Percentiles rank a stretch among this genome's conserved stretches.
phyloP scores from a whole-genome alignment of 2,797 vertebrate species.

The Lacerta viridis region DNA sequence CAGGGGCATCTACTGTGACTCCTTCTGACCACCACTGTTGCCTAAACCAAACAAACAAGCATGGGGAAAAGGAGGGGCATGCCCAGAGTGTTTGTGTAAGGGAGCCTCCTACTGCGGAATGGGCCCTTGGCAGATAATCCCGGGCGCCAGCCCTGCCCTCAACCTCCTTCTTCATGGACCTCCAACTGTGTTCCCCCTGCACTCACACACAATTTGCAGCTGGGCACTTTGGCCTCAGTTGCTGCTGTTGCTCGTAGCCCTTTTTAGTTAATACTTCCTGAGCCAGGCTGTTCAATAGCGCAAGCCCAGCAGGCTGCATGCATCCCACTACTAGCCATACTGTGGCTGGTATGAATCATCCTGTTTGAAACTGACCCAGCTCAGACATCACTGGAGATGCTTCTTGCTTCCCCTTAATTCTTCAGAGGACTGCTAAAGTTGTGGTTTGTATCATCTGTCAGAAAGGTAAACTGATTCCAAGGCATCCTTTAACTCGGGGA shows the following conservation, averaged over 20 bases:
- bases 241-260: neutral
- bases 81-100: no score
- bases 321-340: neutral
- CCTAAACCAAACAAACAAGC: no score
- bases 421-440: neutral
- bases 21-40: no score
- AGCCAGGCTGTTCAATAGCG: conserved; percentile 16
- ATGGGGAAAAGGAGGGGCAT: no score
- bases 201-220: neutral
- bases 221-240: neutral
- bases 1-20: no score
- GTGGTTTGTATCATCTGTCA: conserved; percentile 21
- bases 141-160: no score
- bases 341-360: conserved; percentile 3
- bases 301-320: conserved; percentile 4
- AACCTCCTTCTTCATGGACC: no score
- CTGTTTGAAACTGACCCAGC: neutral
- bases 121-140: no score
- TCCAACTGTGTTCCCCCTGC: neutral
- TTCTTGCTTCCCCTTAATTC: neutral
- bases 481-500: neutral
- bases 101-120: no score
- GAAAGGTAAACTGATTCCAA: conserved; percentile 22
- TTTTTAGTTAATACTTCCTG: neutral
- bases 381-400: conserved; percentile 3